Percentiles rank a stretch among this genome's conserved stretches.
phyloP scores from a whole-genome alignment of 2,888 invertebrate species.

The Escarpia spicata region DNA sequence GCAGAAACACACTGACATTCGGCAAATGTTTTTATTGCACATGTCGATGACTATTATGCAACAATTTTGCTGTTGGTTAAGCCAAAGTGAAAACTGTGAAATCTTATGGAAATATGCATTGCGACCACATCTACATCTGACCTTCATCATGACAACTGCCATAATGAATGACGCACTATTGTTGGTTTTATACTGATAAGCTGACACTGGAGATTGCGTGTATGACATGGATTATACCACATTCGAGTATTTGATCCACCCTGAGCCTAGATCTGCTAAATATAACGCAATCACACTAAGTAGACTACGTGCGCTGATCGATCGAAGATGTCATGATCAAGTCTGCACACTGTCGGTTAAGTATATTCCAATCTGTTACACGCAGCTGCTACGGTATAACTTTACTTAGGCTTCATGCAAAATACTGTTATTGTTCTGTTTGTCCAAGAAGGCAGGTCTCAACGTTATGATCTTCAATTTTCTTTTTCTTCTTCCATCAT shows the following conservation, averaged over 20 bases:
- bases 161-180: neutral
- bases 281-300: neutral
- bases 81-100: neutral
- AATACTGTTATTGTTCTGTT: neutral
- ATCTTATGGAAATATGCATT: neutral
- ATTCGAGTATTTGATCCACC: neutral
- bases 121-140: neutral
- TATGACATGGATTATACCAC: neutral
- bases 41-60: neutral
- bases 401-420: neutral
- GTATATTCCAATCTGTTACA: neutral
- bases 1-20: neutral
- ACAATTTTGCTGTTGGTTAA: no score
- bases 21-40: neutral
- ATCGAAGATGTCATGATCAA: neutral
- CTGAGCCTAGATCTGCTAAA: conserved; percentile 10
- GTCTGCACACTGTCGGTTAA: neutral
- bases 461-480: no score
- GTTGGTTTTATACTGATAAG: neutral
- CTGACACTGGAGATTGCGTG: neutral
- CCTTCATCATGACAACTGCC: neutral
- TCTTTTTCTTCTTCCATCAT: no score
- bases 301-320: neutral
- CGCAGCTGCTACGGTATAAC: neutral
- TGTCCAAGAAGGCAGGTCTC: neutral